Percentiles rank a stretch among this genome's conserved stretches.
phyloP scores from a whole-genome alignment of 2,797 vertebrate genomes.

The Loriculus beryllinus region DNA sequence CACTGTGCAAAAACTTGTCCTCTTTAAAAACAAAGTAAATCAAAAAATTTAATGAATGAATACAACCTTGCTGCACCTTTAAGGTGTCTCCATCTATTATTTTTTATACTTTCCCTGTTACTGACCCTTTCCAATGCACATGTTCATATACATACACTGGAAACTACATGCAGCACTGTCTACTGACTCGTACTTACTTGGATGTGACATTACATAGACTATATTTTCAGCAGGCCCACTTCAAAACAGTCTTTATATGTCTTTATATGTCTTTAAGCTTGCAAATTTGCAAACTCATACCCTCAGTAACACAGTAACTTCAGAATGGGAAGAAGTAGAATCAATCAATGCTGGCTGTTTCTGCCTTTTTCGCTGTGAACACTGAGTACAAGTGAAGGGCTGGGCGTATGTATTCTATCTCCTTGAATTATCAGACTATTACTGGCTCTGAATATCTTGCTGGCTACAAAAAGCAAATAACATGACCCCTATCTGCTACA shows the following conservation, averaged over 20 bases:
- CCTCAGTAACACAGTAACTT: background rate
- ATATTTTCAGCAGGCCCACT: background rate
- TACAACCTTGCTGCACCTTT: background rate
- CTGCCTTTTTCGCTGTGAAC: background rate
- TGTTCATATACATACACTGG: background rate
- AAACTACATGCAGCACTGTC: background rate
- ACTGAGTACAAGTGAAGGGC: fast-evolving
- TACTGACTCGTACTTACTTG: background rate
- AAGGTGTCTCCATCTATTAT: background rate
- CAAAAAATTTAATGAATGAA: background rate
- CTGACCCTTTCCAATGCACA: background rate
- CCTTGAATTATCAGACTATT: background rate
- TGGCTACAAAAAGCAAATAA: background rate
- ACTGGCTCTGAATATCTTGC: background rate
- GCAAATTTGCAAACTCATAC: background rate
- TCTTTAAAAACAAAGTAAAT: background rate
- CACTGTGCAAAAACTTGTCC: background rate
- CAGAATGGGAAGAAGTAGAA: background rate
- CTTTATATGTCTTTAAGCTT: fast-evolving
- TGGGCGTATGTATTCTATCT: background rate
- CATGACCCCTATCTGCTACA: background rate
- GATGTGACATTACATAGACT: fast-evolving
- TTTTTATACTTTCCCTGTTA: background rate
- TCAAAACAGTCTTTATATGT: background rate
- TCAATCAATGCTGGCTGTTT: background rate